A percentile compares a stretch with the other conserved stretches of the same genome.
Evolutionary conservation across 2,888 invertebrate genomes (phyloP).

Genomic region (Corythucha ciliata): DNA sequence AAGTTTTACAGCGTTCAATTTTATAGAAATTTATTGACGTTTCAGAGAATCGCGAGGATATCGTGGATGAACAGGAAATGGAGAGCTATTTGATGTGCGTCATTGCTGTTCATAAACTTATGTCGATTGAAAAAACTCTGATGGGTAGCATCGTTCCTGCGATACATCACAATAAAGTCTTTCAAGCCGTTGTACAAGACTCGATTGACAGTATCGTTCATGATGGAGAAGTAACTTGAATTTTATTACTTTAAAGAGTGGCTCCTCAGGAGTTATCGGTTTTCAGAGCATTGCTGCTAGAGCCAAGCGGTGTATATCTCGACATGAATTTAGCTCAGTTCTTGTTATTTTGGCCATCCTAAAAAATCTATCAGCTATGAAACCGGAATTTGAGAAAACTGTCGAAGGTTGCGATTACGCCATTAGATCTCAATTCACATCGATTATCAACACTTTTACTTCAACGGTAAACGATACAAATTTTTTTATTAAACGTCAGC

Average conservation of each 20-base stretch:
- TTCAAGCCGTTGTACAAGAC: constrained; percentile 72
- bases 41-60: constrained; percentile 48
- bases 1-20: constrained; percentile 1
- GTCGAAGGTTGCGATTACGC: constrained; percentile 62
- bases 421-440: constrained; percentile 59
- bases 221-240: constrained; percentile 63
- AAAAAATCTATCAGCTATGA: constrained; percentile 63
- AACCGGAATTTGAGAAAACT: constrained; percentile 71
- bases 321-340: constrained; percentile 71
- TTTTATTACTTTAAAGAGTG: background rate
- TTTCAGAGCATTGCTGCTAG: constrained; percentile 58
- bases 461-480: constrained; percentile 52
- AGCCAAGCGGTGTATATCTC: constrained; percentile 63
- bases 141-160: constrained; percentile 77
- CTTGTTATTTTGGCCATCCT: constrained; percentile 73
- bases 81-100: constrained; percentile 74
- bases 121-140: constrained; percentile 75
- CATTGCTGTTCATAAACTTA: constrained; percentile 70
- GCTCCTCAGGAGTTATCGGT: background rate
- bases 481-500: background rate
- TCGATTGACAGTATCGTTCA: constrained; percentile 75
- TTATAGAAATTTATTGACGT: constrained; percentile 28
- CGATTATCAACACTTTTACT: constrained; percentile 63
- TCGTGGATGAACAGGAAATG: constrained; percentile 67
- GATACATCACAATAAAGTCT: constrained; percentile 70